Base-by-base conservation (phyloP, 1,140 invertebrate species). In the Brachionus calyciflorus region DNA sequence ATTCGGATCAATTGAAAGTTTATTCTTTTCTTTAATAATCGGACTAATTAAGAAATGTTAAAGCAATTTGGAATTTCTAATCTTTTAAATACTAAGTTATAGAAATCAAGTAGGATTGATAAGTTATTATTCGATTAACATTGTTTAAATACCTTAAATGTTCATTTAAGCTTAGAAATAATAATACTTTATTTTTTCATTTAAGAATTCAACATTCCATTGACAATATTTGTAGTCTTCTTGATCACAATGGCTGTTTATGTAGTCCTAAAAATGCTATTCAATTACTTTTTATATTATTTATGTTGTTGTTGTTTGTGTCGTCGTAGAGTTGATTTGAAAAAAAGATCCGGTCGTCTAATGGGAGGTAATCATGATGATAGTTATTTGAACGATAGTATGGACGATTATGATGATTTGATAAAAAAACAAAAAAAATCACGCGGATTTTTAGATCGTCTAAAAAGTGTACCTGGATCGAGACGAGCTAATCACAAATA, bases 261-360 rank as follows among this genome's bases (percentile, higher is more conserved):
- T 51, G 49, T 73, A 10, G 24, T 28, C 9, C 30, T 55, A 3
- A 51, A 37, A 55, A 30, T 73, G n/a, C 17, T 73, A 26, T 51
- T 73, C 40, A 49, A 55, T 51, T 73, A 73, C 46, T 73, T 49
- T 73, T 55, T 73, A 12, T 73, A 73, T 51, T 73, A 73, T 49
- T n/a, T 73, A 14, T 73, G 30, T 37, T 73, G 69, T 55, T 73
- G 69, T 51, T 73, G 69, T 55, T 49, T 49, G 14, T 73, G 69
- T 49, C 40, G 69, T 51, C 28, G 69, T 5, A n/a, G 46, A 49
- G 26, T 49, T 19, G 26, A 49, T 14, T 33, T 26, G n/a, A 21
- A 73, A 48, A 70, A 21, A 19, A 26, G 19, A 4, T 46, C 24
- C 7, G 17, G 30, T 14, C 51, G 24, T n/a, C 26, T 49, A 10